Percentiles rank a stretch among this genome's conserved stretches.
phyloP scores from a whole-genome alignment of 2,888 invertebrate species.

The Chrysodeixis includens region DNA sequence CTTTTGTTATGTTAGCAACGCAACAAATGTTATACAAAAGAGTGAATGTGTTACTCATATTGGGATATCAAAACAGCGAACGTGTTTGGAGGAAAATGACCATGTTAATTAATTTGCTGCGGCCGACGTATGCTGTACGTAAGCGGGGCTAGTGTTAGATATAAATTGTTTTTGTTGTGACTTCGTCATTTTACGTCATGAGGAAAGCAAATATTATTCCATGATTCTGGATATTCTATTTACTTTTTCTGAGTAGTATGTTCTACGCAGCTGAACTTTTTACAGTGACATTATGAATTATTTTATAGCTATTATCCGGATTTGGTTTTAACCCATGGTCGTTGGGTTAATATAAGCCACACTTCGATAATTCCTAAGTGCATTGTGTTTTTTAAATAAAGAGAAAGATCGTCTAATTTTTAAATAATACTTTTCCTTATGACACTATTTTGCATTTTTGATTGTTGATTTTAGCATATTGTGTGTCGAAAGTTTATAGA shows the following conservation, averaged over 20 bases:
- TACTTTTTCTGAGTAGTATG: neutral
- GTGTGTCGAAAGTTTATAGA: constrained; percentile 60
- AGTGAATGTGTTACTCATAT: constrained; percentile 55
- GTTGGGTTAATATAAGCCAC: too few relatives aligned
- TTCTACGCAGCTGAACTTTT: neutral
- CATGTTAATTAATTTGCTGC: constrained; percentile 16
- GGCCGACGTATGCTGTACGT: constrained; percentile 5
- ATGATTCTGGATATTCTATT: neutral
- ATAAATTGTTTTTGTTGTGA: constrained; percentile 26
- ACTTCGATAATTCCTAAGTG: too few relatives aligned
- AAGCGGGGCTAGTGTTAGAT: constrained; percentile 4
- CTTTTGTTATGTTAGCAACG: constrained; percentile 55
- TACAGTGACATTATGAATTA: neutral
- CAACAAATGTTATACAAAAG: constrained; percentile 52
- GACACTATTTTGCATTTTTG: neutral
- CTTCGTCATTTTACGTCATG: constrained; percentile 40
- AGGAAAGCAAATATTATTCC: constrained; percentile 17
- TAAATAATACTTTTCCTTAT: neutral
- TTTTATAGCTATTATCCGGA: too few relatives aligned
- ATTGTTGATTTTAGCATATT: constrained; percentile 6
- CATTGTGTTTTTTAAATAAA: too few relatives aligned
- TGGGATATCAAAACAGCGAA: constrained; percentile 13
- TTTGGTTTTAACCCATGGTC: too few relatives aligned
- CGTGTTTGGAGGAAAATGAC: constrained; percentile 25
- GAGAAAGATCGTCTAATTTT: neutral